Evolutionary conservation across 2,888 invertebrate species (phyloP), one percentile per base, ranked within the genome.

Genomic region (Drosophila atripex): DNA sequence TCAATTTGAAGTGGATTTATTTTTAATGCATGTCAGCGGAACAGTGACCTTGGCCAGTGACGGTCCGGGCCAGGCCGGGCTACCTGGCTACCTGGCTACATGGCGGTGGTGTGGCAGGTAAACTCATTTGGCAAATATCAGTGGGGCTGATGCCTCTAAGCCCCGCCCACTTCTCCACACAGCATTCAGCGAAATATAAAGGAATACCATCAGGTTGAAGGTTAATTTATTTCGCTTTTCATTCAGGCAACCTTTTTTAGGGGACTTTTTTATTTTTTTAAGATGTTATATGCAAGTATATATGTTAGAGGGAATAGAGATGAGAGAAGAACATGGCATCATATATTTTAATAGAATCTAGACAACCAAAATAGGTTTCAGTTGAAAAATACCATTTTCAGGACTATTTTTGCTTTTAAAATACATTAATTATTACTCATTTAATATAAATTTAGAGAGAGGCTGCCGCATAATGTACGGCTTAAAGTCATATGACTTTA

Each of bases 1-100:
- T 70, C 66, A 57, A 71, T 79, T 14, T 61, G 32, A 70, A 64
- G 66, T 69, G 57, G 64, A 43, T 65, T 71, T 32, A 54, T 75
- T 64, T 76, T 72, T 68, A 72, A 75, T 75, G 61, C 58, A 73
- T 54, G 38, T 25, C 55, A 55, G 14, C 32, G 11, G 16, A 38
- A 14, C 18, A 9, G 21, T 58, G 77, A 66, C 79, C 83, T 82
- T 83, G 21, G 21, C 21, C 21, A n/a, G 21, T 3, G 21, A 16
- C 14, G 21, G n/a, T 30, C 30, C 30, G 41, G 21, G 21, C 21
- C 21, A 3, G 21, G 3, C 4, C 54, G 28, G 25, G 12, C 38
- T 35, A 21, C 21, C 21, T 21, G 21, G 7, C 12, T n/a, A n/a
- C n/a, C n/a, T n/a, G n/a, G 18, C 38, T n/a, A n/a, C 21, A 38